Evolutionary conservation across 2,888 invertebrate species (phyloP), one percentile per base, ranked within the genome.

Genomic region (Diplolepis rosae): DNA sequence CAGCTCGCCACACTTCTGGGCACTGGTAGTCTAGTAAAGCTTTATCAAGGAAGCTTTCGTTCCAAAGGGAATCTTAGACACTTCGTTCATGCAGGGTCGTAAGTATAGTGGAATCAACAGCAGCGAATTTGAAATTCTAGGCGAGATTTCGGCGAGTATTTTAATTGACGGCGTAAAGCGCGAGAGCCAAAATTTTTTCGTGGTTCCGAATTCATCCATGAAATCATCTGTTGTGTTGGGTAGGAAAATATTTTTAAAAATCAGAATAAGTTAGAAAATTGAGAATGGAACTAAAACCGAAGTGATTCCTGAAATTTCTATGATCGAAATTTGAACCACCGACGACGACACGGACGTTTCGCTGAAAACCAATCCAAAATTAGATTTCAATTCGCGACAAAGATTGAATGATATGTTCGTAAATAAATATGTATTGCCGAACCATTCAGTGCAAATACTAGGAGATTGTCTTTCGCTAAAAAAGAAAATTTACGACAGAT

Each of bases 181-280:
- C 6, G 15, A 66, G 11, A 27, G 66, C 15, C 5, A 66, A 27
- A 30, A 39, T 13, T 54, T 70, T 22, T 50, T 52, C 28, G 66
- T 70, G 11, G 70, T 67, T 15, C 56, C 70, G n/a, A 30, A 71
- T 18, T 54, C 67, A 1, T 56, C 71, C 1, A 71, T 71, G 48
- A 15, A 11, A 30, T 56, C 35, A 42, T 27, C 50, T 13, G 67
- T 52, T 22, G 11, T 72, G 4, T 66, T 72, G 18, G 72, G 72
- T 13, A 27, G 69, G 11, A 32, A 72, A 39, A 39, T 13, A 13
- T 39, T 39, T 2, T 13, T 2, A 39, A 7, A 39, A 39, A 13
- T 39, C 9, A 13, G 39, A 6, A 39, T 39, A 2, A 6, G 39
- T 5, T 39, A 13, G 13, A 39, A 2, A 13, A 7, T 39, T 5